Conservation (phyloP, 2,888 invertebrate genomes). For the Conistra vaccinii region DNA sequence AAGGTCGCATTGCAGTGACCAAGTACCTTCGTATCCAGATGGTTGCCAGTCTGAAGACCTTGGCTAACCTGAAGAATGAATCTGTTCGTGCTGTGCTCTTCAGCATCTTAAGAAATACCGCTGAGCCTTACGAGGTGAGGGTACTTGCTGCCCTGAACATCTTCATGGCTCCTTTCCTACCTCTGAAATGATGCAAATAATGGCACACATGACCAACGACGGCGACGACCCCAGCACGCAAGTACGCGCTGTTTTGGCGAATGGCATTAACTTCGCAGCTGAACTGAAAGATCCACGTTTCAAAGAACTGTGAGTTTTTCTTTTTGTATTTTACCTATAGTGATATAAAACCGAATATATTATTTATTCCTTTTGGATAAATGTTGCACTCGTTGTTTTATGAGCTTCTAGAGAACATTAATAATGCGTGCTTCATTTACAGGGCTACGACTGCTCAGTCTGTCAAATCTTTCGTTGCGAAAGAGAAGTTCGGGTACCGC, state of each 20-base stretch:
- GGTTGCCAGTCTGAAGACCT: constrained; percentile 89
- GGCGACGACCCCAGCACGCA: constrained; percentile 92
- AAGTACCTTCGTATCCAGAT: constrained; percentile 92
- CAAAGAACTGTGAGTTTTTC: constrained; percentile 87
- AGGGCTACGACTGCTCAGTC: constrained; percentile 86
- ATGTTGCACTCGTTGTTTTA: not conserved
- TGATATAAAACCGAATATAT: not conserved
- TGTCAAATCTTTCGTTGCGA: constrained; percentile 85
- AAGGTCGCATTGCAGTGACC: constrained; percentile 90
- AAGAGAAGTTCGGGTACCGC: constrained; percentile 86
- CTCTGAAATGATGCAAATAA: constrained; percentile 91
- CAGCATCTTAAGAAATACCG: constrained; percentile 92
- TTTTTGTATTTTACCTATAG: not conserved
- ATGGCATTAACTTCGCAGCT: constrained; percentile 90
- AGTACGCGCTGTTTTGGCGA: constrained; percentile 92
- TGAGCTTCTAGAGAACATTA: not conserved
- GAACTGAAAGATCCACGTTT: constrained; percentile 82
- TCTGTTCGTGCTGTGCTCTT: constrained; percentile 90
- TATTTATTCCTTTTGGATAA: not conserved
- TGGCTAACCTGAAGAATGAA: constrained; percentile 88
- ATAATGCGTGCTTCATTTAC: constrained; percentile 2
- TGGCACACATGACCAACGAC: constrained; percentile 92
- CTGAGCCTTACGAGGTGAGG: constrained; percentile 92
- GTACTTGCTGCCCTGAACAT: constrained; percentile 91
- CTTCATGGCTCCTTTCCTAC: constrained; percentile 91